phyloP scores from a whole-genome alignment of 2,888 invertebrate genomes.

The Dyspetes luteomarginatus region DNA sequence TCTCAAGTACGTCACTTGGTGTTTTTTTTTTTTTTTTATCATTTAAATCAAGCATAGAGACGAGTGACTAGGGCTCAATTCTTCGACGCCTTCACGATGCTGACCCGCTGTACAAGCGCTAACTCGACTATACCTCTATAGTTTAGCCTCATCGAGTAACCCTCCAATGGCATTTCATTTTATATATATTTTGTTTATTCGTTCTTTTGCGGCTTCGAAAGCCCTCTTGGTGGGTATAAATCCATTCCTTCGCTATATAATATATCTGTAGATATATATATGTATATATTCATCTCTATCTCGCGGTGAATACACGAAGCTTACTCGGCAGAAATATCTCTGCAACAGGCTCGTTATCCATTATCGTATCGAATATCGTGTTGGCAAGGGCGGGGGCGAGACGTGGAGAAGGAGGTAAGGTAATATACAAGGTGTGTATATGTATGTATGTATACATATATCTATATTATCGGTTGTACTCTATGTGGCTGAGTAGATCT shows the following conservation, averaged over 20 bases:
- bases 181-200: constrained; percentile 34
- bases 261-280: constrained; percentile 28
- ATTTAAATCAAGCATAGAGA: constrained; percentile 30
- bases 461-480: constrained; percentile 60
- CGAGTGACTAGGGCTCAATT: constrained; percentile 44
- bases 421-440: constrained; percentile 1
- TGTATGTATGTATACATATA: constrained; percentile 9
- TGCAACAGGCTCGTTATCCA: constrained; percentile 74
- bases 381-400: constrained; percentile 1
- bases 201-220: constrained; percentile 53
- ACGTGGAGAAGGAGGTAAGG: background rate
- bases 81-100: constrained; percentile 30
- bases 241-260: constrained; percentile 43
- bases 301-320: constrained; percentile 41
- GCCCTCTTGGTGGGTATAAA: constrained; percentile 64
- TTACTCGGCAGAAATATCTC: constrained; percentile 72
- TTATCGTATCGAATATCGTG: constrained; percentile 79
- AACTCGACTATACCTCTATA: background rate
- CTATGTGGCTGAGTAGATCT: constrained; percentile 49
- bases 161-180: constrained; percentile 26
- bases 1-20: constrained; percentile 51
- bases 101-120: constrained; percentile 45
- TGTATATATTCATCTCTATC: background rate
- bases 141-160: background rate
- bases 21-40: constrained; percentile 14